A percentile compares a stretch with the other conserved stretches of the same genome.
Evolutionary conservation across 2,113 vertebrate genomes (phyloP).

Genomic region (Crotalus helleri): DNA sequence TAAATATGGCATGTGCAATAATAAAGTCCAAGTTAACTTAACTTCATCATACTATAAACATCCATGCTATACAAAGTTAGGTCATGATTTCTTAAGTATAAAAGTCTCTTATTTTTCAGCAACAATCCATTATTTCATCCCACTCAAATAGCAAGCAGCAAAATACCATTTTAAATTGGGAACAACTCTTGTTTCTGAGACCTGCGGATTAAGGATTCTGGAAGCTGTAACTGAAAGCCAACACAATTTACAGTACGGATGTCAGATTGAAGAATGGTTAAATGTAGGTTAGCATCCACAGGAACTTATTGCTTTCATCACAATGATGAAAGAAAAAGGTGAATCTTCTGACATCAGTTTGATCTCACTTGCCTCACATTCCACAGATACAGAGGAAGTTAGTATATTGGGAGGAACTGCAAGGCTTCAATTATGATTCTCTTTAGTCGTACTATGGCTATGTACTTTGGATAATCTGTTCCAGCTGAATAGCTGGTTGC

Average conservation of each 20-base stretch:
- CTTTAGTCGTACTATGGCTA: neutral
- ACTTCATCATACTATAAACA: neutral
- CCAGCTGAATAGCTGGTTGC: neutral
- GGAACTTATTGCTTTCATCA: neutral
- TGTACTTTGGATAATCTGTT: neutral
- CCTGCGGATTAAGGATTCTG: neutral
- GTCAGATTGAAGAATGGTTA: neutral
- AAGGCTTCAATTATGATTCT: neutral
- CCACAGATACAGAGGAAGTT: neutral
- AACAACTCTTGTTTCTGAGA: neutral
- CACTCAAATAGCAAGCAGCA: neutral
- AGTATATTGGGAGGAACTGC: neutral
- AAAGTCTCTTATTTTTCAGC: neutral
- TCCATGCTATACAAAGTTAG: neutral
- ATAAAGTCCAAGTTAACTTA: neutral
- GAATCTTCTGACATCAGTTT: neutral
- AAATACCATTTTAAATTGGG: neutral
- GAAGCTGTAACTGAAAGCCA: neutral
- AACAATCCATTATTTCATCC: neutral
- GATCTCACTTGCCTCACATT: neutral
- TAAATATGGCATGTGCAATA: neutral
- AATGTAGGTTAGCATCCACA: neutral
- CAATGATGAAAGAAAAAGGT: neutral
- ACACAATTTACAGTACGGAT: neutral
- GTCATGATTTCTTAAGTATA: neutral